Evolutionary conservation across 2,797 vertebrate species (phyloP).

Genomic region (Dipus sagitta): DNA sequence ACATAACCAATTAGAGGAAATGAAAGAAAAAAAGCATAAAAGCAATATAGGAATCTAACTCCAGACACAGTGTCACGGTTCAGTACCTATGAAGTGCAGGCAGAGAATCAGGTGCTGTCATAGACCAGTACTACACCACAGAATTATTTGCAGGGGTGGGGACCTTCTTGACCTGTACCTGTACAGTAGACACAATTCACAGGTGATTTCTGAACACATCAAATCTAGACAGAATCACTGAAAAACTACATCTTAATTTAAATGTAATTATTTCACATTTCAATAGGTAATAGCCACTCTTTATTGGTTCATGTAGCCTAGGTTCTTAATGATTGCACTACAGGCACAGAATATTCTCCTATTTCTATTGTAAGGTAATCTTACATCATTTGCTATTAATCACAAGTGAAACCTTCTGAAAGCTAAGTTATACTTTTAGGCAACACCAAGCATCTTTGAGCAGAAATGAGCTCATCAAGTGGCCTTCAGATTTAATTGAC

Average conservation of each 20-base stretch:
- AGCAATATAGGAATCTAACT: neutral
- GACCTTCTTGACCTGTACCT: neutral
- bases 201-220: neutral
- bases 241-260: slow-evolving; percentile 1
- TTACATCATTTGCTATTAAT: slow-evolving; percentile 19
- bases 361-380: neutral
- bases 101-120: neutral
- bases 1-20: neutral
- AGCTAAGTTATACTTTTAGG: neutral
- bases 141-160: neutral
- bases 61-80: neutral
- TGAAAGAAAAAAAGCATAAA: neutral
- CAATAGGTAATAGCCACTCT: neutral
- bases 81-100: neutral
- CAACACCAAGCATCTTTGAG: neutral
- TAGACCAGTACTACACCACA: neutral
- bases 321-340: neutral
- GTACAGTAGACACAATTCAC: neutral
- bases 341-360: neutral
- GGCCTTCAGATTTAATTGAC: neutral
- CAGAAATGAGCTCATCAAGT: slow-evolving; percentile 21
- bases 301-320: neutral
- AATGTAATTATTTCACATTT: slow-evolving; percentile 25
- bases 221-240: neutral
- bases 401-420: slow-evolving; percentile 11